A percentile compares a stretch with the other conserved stretches of the same genome.
phyloP scores from a whole-genome alignment of 1,140 invertebrate species.

The Palaemon carinicauda region DNA sequence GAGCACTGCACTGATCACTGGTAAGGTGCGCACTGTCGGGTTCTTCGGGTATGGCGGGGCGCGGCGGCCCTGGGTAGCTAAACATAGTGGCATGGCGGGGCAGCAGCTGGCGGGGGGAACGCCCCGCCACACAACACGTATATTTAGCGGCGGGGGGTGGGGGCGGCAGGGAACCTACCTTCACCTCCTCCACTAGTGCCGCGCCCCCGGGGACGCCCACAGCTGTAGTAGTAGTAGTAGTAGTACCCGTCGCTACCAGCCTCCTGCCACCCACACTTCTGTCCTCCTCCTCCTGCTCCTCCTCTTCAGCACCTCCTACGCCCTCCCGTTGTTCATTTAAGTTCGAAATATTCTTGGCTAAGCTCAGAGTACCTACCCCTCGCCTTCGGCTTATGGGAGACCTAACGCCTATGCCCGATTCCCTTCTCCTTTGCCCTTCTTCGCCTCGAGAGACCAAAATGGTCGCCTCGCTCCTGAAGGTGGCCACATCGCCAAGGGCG shows the following conservation, averaged over 20 bases:
- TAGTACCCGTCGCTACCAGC: neutral
- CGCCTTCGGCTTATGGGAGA: constrained; percentile 10
- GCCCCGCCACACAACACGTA: constrained; percentile 51
- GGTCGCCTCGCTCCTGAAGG: constrained; percentile 46
- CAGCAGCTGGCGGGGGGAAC: constrained; percentile 32
- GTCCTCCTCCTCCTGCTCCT: neutral
- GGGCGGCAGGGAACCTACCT: constrained; percentile 36
- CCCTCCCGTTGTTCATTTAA: neutral
- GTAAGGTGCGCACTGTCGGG: constrained; percentile 45
- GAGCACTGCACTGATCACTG: constrained; percentile 55
- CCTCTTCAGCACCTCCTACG: neutral
- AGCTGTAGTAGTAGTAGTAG: neutral
- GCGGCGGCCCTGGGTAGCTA: constrained; percentile 58
- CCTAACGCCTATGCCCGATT: neutral
- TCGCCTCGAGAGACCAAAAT: constrained; percentile 32
- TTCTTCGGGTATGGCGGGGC: constrained; percentile 52
- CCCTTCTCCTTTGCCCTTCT: neutral
- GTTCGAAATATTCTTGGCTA: neutral
- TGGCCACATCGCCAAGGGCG: constrained; percentile 12
- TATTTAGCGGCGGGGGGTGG: constrained; percentile 48
- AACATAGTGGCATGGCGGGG: constrained; percentile 60
- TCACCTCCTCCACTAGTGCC: constrained; percentile 49
- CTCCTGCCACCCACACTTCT: neutral
- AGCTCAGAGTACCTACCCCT: constrained; percentile 20
- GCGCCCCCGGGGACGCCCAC: constrained; percentile 16